A percentile compares a stretch with the other conserved stretches of the same genome.
Conservation (phyloP, 2,888 invertebrate species). For the Drosophila rubida region DNA sequence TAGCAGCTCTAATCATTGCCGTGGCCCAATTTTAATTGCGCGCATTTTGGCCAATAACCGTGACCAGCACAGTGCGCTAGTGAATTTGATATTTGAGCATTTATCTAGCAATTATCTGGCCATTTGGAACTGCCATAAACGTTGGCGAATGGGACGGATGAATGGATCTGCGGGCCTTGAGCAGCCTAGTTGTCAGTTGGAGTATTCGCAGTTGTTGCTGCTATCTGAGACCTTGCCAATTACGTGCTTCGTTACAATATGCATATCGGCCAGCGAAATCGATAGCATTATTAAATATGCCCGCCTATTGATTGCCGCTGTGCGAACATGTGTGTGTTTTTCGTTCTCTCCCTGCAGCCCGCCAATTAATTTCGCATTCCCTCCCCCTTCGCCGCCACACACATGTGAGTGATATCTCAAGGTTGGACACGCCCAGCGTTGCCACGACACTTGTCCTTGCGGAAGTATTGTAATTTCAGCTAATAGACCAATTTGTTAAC, state of each 20-base stretch:
- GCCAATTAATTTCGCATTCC: background rate
- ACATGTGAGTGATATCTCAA: background rate
- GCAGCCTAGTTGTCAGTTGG: background rate
- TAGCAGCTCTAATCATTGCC: constrained; percentile 27
- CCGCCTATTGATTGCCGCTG: background rate
- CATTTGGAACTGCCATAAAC: constrained; percentile 38
- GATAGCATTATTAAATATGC: constrained; percentile 21
- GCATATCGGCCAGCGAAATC: constrained; percentile 19
- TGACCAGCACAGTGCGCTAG: constrained; percentile 46
- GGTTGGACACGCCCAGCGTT: background rate
- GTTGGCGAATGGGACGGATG: background rate
- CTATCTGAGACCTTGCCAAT: background rate
- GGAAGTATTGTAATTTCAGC: background rate
- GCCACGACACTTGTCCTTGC: background rate
- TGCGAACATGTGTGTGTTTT: background rate
- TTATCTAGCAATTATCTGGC: constrained; percentile 9
- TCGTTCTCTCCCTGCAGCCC: background rate
- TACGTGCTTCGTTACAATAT: constrained; percentile 1
- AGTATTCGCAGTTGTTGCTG: background rate
- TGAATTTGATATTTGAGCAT: constrained; percentile 23
- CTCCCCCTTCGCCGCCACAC: too few species aligned
- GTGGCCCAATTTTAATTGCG: constrained; percentile 48
- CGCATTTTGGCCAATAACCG: constrained; percentile 38
- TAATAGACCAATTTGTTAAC: background rate
- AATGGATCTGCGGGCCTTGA: constrained; percentile 1